Percentiles rank a stretch among this genome's conserved stretches.
Evolutionary conservation across 2,888 invertebrate species (phyloP).

Genomic region (Steinernema carpocapsae): DNA sequence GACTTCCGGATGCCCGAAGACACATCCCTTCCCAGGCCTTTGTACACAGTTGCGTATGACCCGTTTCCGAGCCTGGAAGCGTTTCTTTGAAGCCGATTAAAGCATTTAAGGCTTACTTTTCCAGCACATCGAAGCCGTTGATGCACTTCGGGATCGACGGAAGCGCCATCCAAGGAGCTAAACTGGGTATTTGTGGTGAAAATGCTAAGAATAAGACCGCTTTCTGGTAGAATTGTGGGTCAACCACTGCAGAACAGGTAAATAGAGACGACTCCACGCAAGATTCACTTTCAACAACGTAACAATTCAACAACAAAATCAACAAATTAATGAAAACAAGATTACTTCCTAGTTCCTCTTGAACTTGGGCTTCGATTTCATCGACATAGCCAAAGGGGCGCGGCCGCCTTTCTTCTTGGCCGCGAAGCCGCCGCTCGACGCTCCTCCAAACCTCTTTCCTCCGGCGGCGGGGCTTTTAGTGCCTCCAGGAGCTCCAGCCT

Average conservation of each 20-base stretch:
- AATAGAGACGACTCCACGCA: not conserved
- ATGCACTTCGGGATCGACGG: constrained; percentile 2
- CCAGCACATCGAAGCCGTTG: constrained; percentile 7
- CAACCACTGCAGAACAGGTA: not conserved
- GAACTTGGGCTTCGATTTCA: constrained; percentile 34
- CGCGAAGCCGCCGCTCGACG: not conserved
- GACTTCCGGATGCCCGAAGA: constrained; percentile 70
- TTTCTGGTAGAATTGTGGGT: not conserved
- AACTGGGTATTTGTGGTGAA: too few species aligned
- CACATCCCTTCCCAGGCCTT: not conserved
- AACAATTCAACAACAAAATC: constrained; percentile 29
- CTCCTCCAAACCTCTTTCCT: too few species aligned
- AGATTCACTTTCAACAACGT: not conserved
- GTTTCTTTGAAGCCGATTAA: not conserved
- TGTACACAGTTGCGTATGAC: constrained; percentile 23
- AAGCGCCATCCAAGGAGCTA: not conserved
- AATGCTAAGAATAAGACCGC: too few species aligned
- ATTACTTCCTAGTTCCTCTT: constrained; percentile 28
- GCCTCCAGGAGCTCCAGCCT: not conserved
- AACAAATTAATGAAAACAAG: not conserved
- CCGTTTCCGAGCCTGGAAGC: constrained; percentile 6
- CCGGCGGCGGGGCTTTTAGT: too few species aligned
- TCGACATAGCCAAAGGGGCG: constrained; percentile 31
- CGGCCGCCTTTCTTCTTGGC: constrained; percentile 11
- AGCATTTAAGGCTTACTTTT: constrained; percentile 13